Conservation (phyloP, 2,113 vertebrate genomes). For the Eurystomus gularis region DNA sequence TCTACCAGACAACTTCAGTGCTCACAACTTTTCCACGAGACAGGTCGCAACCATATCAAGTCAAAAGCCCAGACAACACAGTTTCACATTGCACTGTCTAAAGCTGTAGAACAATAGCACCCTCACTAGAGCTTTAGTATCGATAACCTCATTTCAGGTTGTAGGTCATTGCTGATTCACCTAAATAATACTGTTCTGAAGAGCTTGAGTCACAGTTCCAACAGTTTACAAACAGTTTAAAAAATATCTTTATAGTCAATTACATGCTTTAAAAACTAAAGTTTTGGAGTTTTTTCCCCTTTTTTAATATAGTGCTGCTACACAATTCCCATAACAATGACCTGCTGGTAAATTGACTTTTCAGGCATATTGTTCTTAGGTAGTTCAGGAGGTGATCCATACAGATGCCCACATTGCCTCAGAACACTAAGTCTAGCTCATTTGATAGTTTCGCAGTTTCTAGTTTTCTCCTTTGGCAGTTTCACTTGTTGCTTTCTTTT, state of each 20-base stretch:
- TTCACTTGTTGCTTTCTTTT: not conserved
- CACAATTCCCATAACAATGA: not conserved
- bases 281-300: no score
- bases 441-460: not conserved
- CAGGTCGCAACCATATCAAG: not conserved
- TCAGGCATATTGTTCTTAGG: not conserved
- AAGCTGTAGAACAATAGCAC: not conserved
- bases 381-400: not conserved
- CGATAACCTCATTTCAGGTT: not conserved
- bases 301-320: not conserved
- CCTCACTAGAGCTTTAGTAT: not conserved
- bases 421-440: not conserved
- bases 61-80: not conserved
- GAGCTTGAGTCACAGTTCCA: not conserved
- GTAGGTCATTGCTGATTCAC: not conserved
- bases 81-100: not conserved
- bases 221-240: not conserved
- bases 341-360: not conserved
- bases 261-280: not conserved
- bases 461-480: not conserved
- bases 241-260: not conserved
- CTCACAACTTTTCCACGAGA: not conserved
- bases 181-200: not conserved
- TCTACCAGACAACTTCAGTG: not conserved
- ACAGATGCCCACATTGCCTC: not conserved